These are phyloP conservation scores for Nettapus auritus DNA, from an alignment of 2,113 vertebrate species.

Conservation along the genomic window DNA sequence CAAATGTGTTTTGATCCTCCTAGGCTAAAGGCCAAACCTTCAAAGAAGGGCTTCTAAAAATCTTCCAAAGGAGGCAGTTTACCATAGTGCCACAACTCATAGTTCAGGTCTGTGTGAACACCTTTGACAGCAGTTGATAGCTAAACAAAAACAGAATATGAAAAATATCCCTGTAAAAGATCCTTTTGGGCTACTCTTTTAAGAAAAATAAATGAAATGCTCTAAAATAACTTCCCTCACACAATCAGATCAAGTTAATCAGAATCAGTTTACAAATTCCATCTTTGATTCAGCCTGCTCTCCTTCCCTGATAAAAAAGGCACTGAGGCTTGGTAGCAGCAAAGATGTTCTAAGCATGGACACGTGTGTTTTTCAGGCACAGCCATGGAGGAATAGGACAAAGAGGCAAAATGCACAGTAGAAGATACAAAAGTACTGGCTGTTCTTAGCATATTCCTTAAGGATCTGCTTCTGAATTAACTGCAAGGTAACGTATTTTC, in stretches of 20 bases:
- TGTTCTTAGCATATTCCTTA: neutral
- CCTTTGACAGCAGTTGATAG: constrained; percentile 52
- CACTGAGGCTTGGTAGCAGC: neutral
- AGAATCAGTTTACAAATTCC: constrained; percentile 53
- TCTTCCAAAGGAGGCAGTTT: constrained; percentile 59
- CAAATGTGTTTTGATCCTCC: constrained; percentile 66
- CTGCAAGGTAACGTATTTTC: neutral
- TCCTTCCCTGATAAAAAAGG: neutral
- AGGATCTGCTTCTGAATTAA: neutral
- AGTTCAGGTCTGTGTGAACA: constrained; percentile 53
- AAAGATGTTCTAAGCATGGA: neutral
- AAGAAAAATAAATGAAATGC: constrained; percentile 51
- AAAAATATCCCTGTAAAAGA: constrained; percentile 59
- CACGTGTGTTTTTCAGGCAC: neutral
- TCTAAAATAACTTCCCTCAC: constrained; percentile 65
- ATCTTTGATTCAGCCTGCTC: neutral
- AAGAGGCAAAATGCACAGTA: neutral
- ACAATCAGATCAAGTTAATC: constrained; percentile 53
- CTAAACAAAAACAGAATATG: constrained; percentile 64
- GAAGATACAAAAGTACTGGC: neutral
- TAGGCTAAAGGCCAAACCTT: constrained; percentile 65
- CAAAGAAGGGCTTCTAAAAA: constrained; percentile 59
- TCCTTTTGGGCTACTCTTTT: constrained; percentile 15
- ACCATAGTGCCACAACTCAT: constrained; percentile 63
- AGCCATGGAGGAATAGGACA: neutral